Evolutionary conservation across 2,113 vertebrate genomes (phyloP).

Genomic region (Pedionomus torquatus): DNA sequence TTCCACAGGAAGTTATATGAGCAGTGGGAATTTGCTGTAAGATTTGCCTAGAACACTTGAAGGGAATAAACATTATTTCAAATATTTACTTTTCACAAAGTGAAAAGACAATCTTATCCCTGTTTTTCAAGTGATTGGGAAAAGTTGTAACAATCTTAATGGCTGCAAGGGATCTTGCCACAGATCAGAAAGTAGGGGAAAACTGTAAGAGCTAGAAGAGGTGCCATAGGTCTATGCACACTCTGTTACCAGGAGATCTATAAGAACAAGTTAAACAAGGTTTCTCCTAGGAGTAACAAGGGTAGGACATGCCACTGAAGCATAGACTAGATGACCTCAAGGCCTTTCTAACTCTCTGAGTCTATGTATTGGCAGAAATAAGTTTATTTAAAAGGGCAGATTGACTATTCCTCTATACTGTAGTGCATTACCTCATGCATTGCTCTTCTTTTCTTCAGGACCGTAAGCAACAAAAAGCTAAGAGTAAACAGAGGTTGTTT

Average conservation of each 20-base stretch:
- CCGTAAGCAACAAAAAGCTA: background rate
- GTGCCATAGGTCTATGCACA: background rate
- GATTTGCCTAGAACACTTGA: background rate
- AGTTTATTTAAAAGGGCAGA: slow-evolving; percentile 10
- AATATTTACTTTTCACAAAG: background rate
- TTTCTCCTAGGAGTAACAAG: background rate
- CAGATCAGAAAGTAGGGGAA: background rate
- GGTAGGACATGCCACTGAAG: background rate
- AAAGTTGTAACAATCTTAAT: background rate
- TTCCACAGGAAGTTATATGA: background rate
- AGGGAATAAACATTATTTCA: background rate
- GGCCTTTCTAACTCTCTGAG: background rate
- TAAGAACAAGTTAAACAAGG: background rate
- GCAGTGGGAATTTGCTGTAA: background rate
- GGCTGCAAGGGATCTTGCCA: background rate
- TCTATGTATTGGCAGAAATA: background rate
- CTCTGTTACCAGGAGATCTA: background rate
- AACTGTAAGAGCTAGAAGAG: background rate
- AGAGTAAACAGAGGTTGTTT: slow-evolving; percentile 11
- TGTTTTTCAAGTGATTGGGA: background rate
- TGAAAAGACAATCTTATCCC: background rate
- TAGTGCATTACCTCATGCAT: background rate
- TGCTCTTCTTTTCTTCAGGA: background rate
- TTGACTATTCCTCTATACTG: background rate
- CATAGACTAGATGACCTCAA: background rate